Conservation (phyloP, 2,797 vertebrate genomes). For the Heterohyrax brucei region DNA sequence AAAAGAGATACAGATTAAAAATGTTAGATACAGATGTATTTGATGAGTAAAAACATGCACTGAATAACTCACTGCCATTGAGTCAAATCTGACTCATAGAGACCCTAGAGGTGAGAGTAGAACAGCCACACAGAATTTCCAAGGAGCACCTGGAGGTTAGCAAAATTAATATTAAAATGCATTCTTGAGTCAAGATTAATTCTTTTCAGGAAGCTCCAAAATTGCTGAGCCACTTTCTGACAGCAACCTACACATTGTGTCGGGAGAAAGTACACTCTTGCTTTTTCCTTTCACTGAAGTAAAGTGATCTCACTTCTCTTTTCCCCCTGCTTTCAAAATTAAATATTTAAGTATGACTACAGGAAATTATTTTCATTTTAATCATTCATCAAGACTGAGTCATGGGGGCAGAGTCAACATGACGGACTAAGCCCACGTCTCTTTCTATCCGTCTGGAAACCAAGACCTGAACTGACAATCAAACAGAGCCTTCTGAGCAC, state of each 20-base stretch:
- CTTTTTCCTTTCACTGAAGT: not conserved
- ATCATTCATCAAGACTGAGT: slow-evolving; percentile 16
- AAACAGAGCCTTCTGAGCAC: no score
- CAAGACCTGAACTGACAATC: no score
- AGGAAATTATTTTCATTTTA: slow-evolving; percentile 58
- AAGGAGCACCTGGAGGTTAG: not conserved
- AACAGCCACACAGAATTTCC: no score
- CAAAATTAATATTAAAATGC: not conserved
- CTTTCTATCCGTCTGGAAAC: no score
- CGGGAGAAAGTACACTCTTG: not conserved
- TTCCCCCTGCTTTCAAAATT: not conserved
- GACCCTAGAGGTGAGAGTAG: no score
- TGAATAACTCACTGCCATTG: not conserved
- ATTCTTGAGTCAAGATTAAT: not conserved
- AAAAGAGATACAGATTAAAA: slow-evolving; percentile 49
- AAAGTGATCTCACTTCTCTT: slow-evolving; percentile 34
- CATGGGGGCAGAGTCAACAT: no score
- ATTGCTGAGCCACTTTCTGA: not conserved
- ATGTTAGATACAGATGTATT: not conserved
- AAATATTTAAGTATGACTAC: not conserved
- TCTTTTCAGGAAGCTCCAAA: not conserved
- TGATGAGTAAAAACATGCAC: not conserved
- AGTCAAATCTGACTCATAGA: no score
- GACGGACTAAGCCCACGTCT: no score
- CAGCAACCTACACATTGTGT: not conserved